phyloP scores from a whole-genome alignment of 2,113 vertebrate species.

The Empidonax traillii region DNA sequence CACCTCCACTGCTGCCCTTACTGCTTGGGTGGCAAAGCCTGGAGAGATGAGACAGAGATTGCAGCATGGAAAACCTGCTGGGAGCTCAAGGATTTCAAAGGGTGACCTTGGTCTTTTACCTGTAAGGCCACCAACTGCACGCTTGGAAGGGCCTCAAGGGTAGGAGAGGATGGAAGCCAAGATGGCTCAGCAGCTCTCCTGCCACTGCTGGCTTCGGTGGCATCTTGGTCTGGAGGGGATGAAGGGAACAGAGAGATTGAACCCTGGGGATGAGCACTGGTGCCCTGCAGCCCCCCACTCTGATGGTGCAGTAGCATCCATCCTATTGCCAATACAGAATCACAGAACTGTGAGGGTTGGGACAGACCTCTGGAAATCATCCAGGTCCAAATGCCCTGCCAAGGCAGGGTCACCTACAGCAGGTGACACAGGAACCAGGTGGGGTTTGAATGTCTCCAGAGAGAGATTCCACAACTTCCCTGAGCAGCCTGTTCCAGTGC shows the following conservation, averaged over 20 bases:
- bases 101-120: background rate
- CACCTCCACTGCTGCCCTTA: background rate
- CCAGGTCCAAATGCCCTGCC: background rate
- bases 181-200: background rate
- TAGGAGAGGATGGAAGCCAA: background rate
- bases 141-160: background rate
- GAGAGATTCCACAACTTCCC: background rate
- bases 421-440: background rate
- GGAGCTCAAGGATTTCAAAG: background rate
- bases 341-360: background rate
- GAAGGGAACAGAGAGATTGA: background rate
- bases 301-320: background rate
- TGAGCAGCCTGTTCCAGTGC: background rate
- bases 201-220: background rate
- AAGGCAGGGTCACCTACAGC: background rate
- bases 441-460: background rate
- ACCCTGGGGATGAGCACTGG: rapidly evolving
- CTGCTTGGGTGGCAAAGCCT: background rate
- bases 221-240: background rate
- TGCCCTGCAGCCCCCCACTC: background rate
- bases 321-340: background rate
- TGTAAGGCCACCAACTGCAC: background rate
- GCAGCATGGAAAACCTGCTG: background rate
- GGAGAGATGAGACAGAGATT: rapidly evolving
- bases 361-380: background rate